Evolutionary conservation across 2,797 vertebrate genomes (phyloP).

Genomic region (Neoniphon sammara): DNA sequence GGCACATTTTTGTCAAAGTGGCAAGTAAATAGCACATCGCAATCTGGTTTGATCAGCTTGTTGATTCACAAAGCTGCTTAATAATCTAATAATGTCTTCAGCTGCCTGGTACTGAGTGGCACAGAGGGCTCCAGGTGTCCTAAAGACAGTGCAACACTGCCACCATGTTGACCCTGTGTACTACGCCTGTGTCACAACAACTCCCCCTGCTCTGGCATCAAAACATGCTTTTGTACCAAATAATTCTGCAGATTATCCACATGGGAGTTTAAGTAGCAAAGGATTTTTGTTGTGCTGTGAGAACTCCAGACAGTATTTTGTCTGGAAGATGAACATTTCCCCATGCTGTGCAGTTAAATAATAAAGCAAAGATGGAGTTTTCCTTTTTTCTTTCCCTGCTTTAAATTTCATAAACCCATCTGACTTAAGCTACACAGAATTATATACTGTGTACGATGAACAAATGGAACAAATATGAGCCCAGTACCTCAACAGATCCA

Average conservation of each 20-base stretch:
- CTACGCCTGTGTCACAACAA: constrained; percentile 60
- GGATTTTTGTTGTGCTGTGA: not conserved
- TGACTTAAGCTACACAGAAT: not conserved
- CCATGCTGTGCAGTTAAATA: not conserved
- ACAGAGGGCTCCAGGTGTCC: constrained; percentile 38
- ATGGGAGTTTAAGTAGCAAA: not conserved
- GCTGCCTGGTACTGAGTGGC: constrained; percentile 61
- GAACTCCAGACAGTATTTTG: not conserved
- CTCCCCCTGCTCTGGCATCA: constrained; percentile 6
- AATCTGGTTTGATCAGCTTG: constrained; percentile 32
- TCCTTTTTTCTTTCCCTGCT: not conserved
- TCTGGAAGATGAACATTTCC: not conserved
- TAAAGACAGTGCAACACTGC: constrained; percentile 80
- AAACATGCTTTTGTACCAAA: constrained; percentile 20
- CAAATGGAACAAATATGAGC: not conserved
- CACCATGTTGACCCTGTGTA: constrained; percentile 76
- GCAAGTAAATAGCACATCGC: not conserved
- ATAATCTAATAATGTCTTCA: constrained; percentile 57
- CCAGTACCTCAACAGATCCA: constrained; percentile 2
- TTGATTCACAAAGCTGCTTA: constrained; percentile 31
- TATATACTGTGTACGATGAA: not conserved
- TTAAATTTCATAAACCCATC: not conserved
- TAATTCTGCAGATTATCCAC: not conserved
- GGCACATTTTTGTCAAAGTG: constrained; percentile 1
- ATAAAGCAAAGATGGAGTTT: not conserved